Evolutionary conservation across 2,113 vertebrate species (phyloP).

Genomic region (Odobenus rosmarus): DNA sequence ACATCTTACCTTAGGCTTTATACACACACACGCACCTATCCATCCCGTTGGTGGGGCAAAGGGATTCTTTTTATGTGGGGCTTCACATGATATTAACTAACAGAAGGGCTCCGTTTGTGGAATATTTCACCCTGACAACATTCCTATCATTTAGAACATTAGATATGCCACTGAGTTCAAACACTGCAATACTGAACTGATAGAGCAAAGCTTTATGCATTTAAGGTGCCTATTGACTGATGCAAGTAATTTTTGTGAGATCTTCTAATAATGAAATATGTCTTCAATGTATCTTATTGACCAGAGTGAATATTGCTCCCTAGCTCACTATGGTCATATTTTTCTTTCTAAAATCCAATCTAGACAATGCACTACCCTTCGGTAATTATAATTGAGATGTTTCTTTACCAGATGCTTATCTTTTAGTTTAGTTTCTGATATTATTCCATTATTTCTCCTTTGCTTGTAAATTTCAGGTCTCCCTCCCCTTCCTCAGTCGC

Average conservation of each 20-base stretch:
- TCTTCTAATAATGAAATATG: not conserved
- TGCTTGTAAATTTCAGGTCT: slow-evolving; percentile 60
- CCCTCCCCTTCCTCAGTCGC: not conserved
- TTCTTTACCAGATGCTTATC: not conserved
- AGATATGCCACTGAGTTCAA: not conserved
- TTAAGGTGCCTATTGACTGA: not conserved
- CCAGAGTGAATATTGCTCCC: slow-evolving; percentile 3
- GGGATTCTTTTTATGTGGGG: not conserved
- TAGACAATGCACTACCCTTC: not conserved
- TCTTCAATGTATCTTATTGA: not conserved
- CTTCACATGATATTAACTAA: not conserved
- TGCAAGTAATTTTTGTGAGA: slow-evolving; percentile 42
- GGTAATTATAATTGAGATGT: not conserved
- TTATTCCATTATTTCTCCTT: slow-evolving; percentile 34
- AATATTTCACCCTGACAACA: not conserved
- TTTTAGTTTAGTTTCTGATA: slow-evolving; percentile 51
- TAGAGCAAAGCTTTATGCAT: slow-evolving; percentile 37
- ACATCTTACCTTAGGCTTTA: not conserved
- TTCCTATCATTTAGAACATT: not conserved
- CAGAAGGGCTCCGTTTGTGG: not conserved
- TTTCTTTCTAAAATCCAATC: slow-evolving; percentile 57
- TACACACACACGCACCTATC: not conserved
- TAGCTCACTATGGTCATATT: not conserved
- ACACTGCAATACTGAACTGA: not conserved
- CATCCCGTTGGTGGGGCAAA: not conserved